Base-by-base conservation (phyloP, 2,113 vertebrate genomes). In the Suncus etruscus region DNA sequence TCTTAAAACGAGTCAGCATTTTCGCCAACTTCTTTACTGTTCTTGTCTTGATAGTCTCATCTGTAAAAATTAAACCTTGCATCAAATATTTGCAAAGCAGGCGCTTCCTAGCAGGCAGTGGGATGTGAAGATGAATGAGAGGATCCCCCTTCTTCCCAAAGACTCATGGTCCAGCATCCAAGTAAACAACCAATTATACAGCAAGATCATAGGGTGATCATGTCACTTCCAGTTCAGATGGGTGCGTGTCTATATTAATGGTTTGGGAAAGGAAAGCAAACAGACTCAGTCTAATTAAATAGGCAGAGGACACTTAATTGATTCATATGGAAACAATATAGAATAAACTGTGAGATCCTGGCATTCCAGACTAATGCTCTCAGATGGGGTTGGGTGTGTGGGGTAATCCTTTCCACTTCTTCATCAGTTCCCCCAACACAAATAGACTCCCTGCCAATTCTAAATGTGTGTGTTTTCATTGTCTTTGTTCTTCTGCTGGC, bases 61-160 rank as follows among this genome's bases (percentile, higher is more conserved):
- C 51, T 87, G 5, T 87, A 84, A 91, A 89, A 90, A 83, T 76
- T 51, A 48, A 84, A 45, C 69, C n/a, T 93, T 78, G n/a, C n/a
- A 14, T 29, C 50, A 84, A 31, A 77, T 27, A 54, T 80, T 83
- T 87, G 27, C 74, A 10, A 22, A 78, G 10, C 9, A 11, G 1
- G 6, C 39, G 24, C 11, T 80, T 9, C 66, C 18, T 70, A 31
- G n/a, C 8, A 83, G 68, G 50, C 68, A 70, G 51, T 61, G n/a
- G 47, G 47, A 45, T 88, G 25, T 0, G 0, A 74, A 77, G 22
- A 77, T 16, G 25, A 73, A 65, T 69, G 10, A 22, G 25, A 73
- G n/a, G 63, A 51, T 8, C 1, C 58, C 39, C 47, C 3, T 48
- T 90, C 29, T 25, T 54, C 24, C 9, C 16, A 15, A 63, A 70